Percentiles rank a stretch among this genome's conserved stretches.
Conservation (phyloP, 2,888 invertebrate species). For the Corbicula japonica region DNA sequence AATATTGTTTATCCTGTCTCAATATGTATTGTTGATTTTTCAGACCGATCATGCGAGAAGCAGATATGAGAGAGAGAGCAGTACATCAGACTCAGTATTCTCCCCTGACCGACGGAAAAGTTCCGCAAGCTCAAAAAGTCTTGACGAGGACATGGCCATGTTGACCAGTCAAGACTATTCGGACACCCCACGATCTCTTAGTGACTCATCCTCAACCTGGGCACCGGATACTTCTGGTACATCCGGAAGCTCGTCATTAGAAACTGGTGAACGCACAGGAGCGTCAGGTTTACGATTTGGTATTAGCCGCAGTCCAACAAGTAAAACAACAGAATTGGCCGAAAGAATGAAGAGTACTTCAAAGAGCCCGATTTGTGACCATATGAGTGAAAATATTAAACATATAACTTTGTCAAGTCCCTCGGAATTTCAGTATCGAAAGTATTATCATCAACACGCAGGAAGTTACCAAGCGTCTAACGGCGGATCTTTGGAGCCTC, state of each 20-base stretch:
- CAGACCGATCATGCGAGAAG: constrained; percentile 48
- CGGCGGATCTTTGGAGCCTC: constrained; percentile 33
- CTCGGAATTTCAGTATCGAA: constrained; percentile 59
- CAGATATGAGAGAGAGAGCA: constrained; percentile 61
- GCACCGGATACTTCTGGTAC: neutral
- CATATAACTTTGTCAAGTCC: constrained; percentile 66
- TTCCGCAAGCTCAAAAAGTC: constrained; percentile 60
- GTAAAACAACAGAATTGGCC: constrained; percentile 9
- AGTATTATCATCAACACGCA: constrained; percentile 25
- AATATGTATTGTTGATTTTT: constrained; percentile 11
- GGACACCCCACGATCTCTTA: constrained; percentile 37
- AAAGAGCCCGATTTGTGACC: constrained; percentile 57
- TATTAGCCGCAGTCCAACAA: constrained; percentile 35
- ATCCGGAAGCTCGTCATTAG: constrained; percentile 23
- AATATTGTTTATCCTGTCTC: no score
- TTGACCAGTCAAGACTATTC: constrained; percentile 54
- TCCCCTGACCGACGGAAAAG: constrained; percentile 64
- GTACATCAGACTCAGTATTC: constrained; percentile 66
- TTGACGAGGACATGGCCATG: constrained; percentile 61
- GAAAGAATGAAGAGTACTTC: constrained; percentile 32
- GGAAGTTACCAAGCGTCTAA: neutral
- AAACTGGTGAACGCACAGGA: constrained; percentile 24
- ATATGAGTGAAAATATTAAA: constrained; percentile 50
- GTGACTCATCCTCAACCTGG: constrained; percentile 54
- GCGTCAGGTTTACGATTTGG: constrained; percentile 32